Conservation (phyloP, 2,113 vertebrate genomes). For the Apeltes quadracus region DNA sequence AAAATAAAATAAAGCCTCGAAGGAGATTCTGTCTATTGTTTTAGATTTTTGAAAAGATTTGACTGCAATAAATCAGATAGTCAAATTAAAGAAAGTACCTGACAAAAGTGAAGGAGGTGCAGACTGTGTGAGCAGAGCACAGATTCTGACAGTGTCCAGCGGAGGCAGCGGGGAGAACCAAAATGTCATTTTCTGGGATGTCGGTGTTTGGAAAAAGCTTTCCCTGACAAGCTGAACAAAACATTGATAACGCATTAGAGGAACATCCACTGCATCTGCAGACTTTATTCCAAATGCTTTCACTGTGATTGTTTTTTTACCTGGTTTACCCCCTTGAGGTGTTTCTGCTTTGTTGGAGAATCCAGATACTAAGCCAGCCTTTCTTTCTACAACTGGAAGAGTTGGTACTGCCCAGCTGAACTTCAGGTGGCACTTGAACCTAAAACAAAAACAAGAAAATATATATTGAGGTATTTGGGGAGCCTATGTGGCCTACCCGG, state of each 20-base stretch:
- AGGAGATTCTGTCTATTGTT: background rate
- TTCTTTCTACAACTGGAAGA: constrained; percentile 15
- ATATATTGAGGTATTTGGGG: background rate
- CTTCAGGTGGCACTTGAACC: constrained; percentile 70
- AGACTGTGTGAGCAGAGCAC: constrained; percentile 62
- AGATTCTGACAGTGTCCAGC: constrained; percentile 63
- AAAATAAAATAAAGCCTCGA: background rate
- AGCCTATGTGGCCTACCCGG: too few relatives aligned
- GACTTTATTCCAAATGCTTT: rapidly evolving
- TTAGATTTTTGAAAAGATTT: background rate
- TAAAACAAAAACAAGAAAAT: constrained; percentile 28
- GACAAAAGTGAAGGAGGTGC: constrained; percentile 63
- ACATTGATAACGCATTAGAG: background rate
- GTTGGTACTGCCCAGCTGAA: constrained; percentile 55
- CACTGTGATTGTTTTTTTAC: constrained; percentile 7
- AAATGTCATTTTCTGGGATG: constrained; percentile 8
- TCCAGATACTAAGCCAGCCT: constrained; percentile 44
- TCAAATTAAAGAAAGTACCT: constrained; percentile 22
- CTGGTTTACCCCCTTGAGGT: background rate
- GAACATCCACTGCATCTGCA: background rate
- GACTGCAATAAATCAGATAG: too few relatives aligned
- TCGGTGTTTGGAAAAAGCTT: constrained; percentile 44
- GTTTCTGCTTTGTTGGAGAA: constrained; percentile 48
- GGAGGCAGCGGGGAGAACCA: constrained; percentile 24
- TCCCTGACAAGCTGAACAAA: constrained; percentile 40